Conservation (phyloP, 2,797 vertebrate genomes). For the Anguilla pacifica region DNA sequence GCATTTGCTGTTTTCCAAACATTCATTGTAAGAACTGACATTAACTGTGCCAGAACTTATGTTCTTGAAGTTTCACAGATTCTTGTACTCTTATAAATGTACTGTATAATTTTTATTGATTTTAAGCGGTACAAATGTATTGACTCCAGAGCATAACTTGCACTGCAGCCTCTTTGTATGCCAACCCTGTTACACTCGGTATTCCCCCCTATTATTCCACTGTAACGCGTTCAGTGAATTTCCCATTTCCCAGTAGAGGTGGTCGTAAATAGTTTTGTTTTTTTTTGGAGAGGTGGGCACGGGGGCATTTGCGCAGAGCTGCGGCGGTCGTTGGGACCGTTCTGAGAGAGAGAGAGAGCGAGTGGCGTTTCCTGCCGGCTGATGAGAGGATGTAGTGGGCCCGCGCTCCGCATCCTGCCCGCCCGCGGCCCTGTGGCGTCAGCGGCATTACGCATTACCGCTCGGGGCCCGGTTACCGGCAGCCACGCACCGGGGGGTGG, state of each 20-base stretch:
- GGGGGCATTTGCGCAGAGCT: neutral
- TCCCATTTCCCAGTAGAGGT: neutral
- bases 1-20: neutral
- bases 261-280: neutral
- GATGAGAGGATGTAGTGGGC: slow-evolving; percentile 53
- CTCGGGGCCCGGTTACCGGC: slow-evolving; percentile 25
- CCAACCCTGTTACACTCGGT: neutral
- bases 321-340: neutral
- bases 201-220: neutral
- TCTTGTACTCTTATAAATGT: neutral
- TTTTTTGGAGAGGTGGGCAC: neutral
- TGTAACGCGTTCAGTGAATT: neutral
- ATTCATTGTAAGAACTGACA: neutral
- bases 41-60: neutral
- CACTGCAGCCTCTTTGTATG: neutral
- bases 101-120: neutral
- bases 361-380: slow-evolving; percentile 54
- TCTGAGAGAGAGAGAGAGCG: slow-evolving; percentile 41
- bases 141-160: neutral
- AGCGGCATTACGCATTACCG: slow-evolving; percentile 17
- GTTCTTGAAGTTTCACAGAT: neutral
- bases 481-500: neutral
- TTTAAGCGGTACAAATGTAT: neutral
- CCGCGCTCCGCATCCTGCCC: slow-evolving; percentile 64
- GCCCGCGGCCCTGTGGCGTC: slow-evolving; percentile 35